Evolutionary conservation across 2,888 invertebrate genomes (phyloP).

Genomic region (Melinopterus prodromus): DNA sequence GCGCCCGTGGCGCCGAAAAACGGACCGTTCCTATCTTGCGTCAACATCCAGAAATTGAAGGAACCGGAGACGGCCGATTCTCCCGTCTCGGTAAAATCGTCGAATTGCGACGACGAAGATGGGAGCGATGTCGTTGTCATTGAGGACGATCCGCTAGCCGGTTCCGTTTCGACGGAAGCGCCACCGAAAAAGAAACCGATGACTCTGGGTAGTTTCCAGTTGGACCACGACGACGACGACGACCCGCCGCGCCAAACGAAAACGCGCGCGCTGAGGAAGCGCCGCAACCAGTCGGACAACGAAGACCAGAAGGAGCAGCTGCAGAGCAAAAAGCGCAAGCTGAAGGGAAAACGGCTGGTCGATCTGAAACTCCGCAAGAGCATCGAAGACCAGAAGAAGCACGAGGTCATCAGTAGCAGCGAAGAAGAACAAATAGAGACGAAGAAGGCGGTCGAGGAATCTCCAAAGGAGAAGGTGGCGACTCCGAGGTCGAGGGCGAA

Average conservation of each 20-base stretch:
- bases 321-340: conserved; percentile 44
- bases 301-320: conserved; percentile 40
- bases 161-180: conserved; percentile 44
- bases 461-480: conserved; percentile 10
- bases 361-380: conserved; percentile 55
- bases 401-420: conserved; percentile 62
- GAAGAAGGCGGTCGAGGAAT: conserved; percentile 24
- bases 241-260: conserved; percentile 37
- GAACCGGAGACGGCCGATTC: conserved; percentile 34
- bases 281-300: background rate
- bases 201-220: conserved; percentile 43
- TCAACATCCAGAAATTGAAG: conserved; percentile 45
- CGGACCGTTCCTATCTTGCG: conserved; percentile 43
- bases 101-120: background rate
- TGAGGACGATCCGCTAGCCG: conserved; percentile 57
- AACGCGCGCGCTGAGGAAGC: conserved; percentile 12
- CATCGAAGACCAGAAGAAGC: conserved; percentile 65
- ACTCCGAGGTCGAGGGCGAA: conserved; percentile 35
- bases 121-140: conserved; percentile 41
- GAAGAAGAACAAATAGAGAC: conserved; percentile 50
- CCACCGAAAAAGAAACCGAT: background rate
- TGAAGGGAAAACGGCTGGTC: conserved; percentile 51
- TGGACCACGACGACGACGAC: conserved; percentile 40
- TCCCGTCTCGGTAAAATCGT: conserved; percentile 35
- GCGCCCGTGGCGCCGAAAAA: conserved; percentile 32